phyloP scores from a whole-genome alignment of 1,140 invertebrate species.

The Helicorthomorpha holstii region DNA sequence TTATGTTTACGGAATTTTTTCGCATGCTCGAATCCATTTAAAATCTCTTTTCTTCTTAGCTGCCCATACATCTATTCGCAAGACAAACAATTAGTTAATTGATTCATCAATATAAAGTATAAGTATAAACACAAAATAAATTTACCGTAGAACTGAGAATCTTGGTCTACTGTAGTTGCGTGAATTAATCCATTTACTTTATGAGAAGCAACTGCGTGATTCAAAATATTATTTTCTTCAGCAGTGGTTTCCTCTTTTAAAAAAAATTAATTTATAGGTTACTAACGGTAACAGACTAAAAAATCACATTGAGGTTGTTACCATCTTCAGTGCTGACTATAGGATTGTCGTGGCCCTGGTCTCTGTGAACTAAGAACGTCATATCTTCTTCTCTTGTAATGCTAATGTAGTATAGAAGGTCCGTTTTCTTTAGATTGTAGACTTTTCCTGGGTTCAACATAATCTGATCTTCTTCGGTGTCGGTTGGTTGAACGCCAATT shows the following conservation, averaged over 20 bases:
- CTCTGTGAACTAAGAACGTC: constrained; percentile 46
- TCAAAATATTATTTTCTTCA: no score
- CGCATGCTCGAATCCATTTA: not conserved
- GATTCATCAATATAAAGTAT: no score
- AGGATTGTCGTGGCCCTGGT: not conserved
- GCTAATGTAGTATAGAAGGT: constrained; percentile 97
- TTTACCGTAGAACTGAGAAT: no score
- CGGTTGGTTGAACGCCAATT: constrained; percentile 77
- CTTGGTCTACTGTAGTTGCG: no score
- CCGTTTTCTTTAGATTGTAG: constrained; percentile 66
- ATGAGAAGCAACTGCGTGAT: no score
- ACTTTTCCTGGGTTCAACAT: constrained; percentile 88
- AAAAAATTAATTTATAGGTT: no score
- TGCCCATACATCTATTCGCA: not conserved
- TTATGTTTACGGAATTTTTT: not conserved
- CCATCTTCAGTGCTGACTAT: not conserved
- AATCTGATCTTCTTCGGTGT: constrained; percentile 64
- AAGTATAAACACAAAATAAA: no score
- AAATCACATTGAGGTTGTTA: no score
- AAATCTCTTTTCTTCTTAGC: not conserved
- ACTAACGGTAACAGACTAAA: no score
- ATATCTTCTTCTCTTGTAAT: constrained; percentile 94
- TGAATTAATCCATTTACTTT: no score
- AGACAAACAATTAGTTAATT: no score
- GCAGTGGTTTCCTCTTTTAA: no score